Conservation (phyloP, 2,797 vertebrate genomes). For the Sebastes baramenuke region DNA sequence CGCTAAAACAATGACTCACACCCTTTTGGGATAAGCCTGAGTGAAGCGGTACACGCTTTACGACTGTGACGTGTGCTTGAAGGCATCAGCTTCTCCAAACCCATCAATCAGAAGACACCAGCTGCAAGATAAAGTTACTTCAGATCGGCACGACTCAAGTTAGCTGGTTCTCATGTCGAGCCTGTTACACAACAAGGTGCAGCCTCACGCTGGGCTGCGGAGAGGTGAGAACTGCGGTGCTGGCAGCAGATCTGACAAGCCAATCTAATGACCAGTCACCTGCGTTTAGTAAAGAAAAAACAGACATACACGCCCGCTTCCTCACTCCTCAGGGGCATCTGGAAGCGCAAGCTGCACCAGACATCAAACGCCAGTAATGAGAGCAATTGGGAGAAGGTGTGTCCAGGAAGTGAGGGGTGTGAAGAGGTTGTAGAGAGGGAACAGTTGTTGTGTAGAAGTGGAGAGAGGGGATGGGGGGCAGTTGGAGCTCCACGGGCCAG, state of each 20-base stretch:
- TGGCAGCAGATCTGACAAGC: slow-evolving; percentile 77
- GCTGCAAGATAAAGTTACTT: slow-evolving; percentile 66
- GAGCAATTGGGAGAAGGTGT: slow-evolving; percentile 84
- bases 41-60: slow-evolving; percentile 69
- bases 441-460: slow-evolving; percentile 68
- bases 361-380: slow-evolving; percentile 83
- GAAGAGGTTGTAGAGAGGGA: slow-evolving; percentile 73
- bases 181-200: slow-evolving; percentile 62
- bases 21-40: slow-evolving; percentile 62
- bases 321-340: slow-evolving; percentile 80
- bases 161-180: slow-evolving; percentile 50
- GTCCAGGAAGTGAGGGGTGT: slow-evolving; percentile 82
- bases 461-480: slow-evolving; percentile 42
- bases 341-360: slow-evolving; percentile 77
- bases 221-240: slow-evolving; percentile 71
- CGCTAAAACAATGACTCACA: slow-evolving; percentile 69
- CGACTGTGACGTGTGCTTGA: slow-evolving; percentile 69
- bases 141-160: slow-evolving; percentile 43
- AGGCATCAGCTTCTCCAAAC: slow-evolving; percentile 68
- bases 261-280: slow-evolving; percentile 79
- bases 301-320: slow-evolving; percentile 76
- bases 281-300: slow-evolving; percentile 65
- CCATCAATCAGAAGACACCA: slow-evolving; percentile 69
- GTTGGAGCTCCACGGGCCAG: slow-evolving; percentile 33
- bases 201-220: slow-evolving; percentile 45